These are phyloP conservation scores for Ctenicera cuprea DNA, from an alignment of 2,888 invertebrate species.

Conservation along the genomic window DNA sequence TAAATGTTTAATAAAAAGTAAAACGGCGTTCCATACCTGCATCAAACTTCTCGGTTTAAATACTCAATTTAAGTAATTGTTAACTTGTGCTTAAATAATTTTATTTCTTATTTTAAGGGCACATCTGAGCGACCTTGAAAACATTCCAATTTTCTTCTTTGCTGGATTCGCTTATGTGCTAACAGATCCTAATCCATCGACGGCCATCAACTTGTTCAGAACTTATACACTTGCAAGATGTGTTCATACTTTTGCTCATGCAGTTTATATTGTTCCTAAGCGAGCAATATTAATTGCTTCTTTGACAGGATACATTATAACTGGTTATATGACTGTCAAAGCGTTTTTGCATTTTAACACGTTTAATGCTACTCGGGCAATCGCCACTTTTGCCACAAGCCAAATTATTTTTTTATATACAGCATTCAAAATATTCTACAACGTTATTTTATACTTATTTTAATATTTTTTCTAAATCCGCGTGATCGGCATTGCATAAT, in stretches of 20 bases:
- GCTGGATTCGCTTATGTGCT: constrained; percentile 78
- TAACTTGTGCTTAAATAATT: too few species aligned
- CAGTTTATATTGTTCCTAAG: constrained; percentile 75
- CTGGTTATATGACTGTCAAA: constrained; percentile 60
- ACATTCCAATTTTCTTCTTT: constrained; percentile 80
- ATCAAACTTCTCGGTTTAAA: too few species aligned
- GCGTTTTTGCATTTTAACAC: constrained; percentile 41
- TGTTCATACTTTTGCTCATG: constrained; percentile 73
- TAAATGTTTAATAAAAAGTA: too few species aligned
- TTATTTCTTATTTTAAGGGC: constrained; percentile 74
- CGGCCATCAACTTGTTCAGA: constrained; percentile 75
- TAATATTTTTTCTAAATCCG: too few species aligned
- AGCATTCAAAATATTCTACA: too few species aligned
- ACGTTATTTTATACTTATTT: too few species aligned
- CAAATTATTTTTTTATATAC: too few species aligned
- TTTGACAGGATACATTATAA: constrained; percentile 60
- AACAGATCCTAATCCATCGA: constrained; percentile 74
- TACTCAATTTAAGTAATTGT: too few species aligned
- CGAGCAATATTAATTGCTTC: constrained; percentile 67
- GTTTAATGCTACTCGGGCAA: too few species aligned
- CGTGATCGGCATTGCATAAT: too few species aligned
- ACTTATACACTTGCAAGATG: constrained; percentile 76
- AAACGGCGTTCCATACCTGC: too few species aligned
- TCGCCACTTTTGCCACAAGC: too few species aligned
- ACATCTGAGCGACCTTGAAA: constrained; percentile 84